These are phyloP conservation scores for Ophioderma brevispina DNA, from an alignment of 35 echinoderm and acorn worm genomes.

Conservation along the genomic window DNA sequence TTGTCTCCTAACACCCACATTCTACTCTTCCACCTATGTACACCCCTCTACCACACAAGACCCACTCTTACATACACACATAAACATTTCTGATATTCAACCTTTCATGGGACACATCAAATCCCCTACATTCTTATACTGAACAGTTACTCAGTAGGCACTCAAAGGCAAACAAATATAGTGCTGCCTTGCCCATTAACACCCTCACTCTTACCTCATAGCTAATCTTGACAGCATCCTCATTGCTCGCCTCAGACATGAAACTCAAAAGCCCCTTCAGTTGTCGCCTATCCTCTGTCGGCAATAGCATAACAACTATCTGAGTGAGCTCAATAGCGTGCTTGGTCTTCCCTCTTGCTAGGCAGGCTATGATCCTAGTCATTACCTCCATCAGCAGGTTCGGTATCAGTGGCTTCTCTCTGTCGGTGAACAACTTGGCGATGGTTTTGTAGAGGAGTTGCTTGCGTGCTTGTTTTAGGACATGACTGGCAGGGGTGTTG, in stretches of 20 bases:
- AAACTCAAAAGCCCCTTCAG: slow-evolving; percentile 68
- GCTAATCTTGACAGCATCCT: slow-evolving; percentile 50
- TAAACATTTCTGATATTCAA: too few species aligned
- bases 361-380: slow-evolving; percentile 43
- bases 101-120: too few species aligned
- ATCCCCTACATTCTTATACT: too few species aligned
- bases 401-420: slow-evolving; percentile 55
- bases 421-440: slow-evolving; percentile 42
- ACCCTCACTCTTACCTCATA: slow-evolving; percentile 87
- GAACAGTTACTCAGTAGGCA: too few species aligned
- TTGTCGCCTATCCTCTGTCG: slow-evolving; percentile 20
- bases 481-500: neutral
- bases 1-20: too few species aligned
- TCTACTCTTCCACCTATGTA: too few species aligned
- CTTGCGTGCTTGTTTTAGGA: slow-evolving; percentile 65
- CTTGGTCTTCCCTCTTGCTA: slow-evolving; percentile 71
- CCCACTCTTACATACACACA: too few species aligned
- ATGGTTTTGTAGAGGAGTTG: slow-evolving; percentile 78
- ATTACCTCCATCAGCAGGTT: slow-evolving; percentile 57
- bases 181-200: too few species aligned
- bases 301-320: slow-evolving; percentile 65
- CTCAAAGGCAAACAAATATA: too few species aligned
- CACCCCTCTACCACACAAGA: too few species aligned
- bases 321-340: slow-evolving; percentile 76
- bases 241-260: slow-evolving; percentile 72